These are phyloP conservation scores for Pristionchus fissidentatus DNA, from an alignment of 2,888 invertebrate genomes.

Conservation along the genomic window DNA sequence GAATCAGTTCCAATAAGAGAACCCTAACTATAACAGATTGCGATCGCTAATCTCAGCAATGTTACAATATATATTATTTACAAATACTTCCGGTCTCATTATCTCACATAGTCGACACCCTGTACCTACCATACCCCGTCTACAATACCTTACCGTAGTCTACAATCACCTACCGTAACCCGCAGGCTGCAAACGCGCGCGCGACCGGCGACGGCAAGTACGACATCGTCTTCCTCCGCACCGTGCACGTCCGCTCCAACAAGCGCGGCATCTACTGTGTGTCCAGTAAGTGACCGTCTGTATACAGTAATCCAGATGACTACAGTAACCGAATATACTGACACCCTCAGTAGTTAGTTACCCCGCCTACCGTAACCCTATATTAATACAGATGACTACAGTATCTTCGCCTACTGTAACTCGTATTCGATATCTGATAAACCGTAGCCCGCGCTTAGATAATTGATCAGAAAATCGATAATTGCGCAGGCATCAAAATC, in stretches of 20 bases:
- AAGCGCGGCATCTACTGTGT: slow-evolving; percentile 52
- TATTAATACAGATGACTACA: not conserved
- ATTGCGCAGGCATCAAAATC: slow-evolving; percentile 14
- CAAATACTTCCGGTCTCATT: too few relatives aligned
- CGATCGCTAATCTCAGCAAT: not conserved
- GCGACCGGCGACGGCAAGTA: slow-evolving; percentile 50
- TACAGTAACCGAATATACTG: too few relatives aligned
- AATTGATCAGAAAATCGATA: not conserved
- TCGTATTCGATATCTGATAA: not conserved
- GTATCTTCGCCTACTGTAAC: not conserved
- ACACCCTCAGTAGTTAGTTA: too few relatives aligned
- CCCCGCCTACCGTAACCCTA: not conserved
- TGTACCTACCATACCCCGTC: not conserved
- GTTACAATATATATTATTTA: too few relatives aligned
- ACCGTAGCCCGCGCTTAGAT: too few relatives aligned
- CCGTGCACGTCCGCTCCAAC: slow-evolving; percentile 48
- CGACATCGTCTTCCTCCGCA: slow-evolving; percentile 50
- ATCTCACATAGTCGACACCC: too few relatives aligned
- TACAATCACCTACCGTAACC: not conserved
- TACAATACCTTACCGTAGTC: not conserved
- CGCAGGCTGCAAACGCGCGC: slow-evolving; percentile 51
- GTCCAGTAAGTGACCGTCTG: slow-evolving; percentile 31
- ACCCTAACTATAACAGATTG: not conserved
- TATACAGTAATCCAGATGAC: not conserved
- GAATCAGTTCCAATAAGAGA: too few relatives aligned